These are phyloP conservation scores for Hirundichthys speculiger DNA, from an alignment of 2,113 vertebrate genomes.

Conservation along the genomic window DNA sequence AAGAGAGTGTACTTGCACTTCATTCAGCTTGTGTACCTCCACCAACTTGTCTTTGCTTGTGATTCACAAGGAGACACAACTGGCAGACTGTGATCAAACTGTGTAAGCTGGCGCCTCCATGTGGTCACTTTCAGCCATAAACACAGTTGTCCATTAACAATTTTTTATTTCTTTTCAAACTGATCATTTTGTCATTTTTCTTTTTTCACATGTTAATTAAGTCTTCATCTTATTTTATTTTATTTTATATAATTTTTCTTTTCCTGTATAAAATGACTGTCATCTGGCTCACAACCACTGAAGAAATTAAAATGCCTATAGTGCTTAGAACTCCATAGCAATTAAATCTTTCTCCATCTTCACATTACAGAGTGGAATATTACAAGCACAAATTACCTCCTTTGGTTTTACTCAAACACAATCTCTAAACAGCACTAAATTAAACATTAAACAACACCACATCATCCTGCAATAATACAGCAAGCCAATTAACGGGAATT, in stretches of 20 bases:
- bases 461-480: neutral
- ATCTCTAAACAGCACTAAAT: no score
- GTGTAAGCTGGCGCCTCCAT: slow-evolving; percentile 83
- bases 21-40: slow-evolving; percentile 42
- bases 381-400: neutral
- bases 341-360: neutral
- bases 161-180: neutral
- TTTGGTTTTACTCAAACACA: neutral
- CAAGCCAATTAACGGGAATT: slow-evolving; percentile 7
- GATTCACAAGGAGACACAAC: slow-evolving; percentile 10
- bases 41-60: slow-evolving; percentile 13
- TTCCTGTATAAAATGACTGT: neutral
- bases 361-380: neutral
- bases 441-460: neutral
- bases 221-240: slow-evolving; percentile 2
- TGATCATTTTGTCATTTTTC: neutral
- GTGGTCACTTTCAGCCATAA: slow-evolving; percentile 79
- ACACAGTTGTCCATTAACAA: slow-evolving; percentile 11
- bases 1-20: slow-evolving; percentile 26
- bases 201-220: neutral
- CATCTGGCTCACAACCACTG: neutral
- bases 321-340: no score
- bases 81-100: slow-evolving; percentile 16
- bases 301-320: no score
- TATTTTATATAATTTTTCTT: neutral